These are phyloP conservation scores for Pygmarrhopalites habei DNA, from an alignment of 1,140 invertebrate species.

Conservation along the genomic window DNA sequence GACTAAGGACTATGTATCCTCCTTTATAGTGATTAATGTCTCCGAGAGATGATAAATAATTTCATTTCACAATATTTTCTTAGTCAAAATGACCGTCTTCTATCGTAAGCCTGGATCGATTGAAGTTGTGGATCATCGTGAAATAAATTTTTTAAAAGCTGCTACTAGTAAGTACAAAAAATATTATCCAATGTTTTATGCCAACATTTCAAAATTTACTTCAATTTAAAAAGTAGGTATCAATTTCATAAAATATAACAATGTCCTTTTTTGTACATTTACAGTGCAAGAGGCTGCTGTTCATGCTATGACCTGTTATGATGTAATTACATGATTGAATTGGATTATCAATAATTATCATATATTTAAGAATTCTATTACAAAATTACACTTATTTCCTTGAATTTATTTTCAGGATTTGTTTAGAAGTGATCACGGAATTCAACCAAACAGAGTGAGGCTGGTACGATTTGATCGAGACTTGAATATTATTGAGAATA, in stretches of 20 bases:
- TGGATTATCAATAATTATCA: background rate
- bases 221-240: no score
- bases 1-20: no score
- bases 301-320: conserved; percentile 10
- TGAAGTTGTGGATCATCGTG: background rate
- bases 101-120: conserved; percentile 39
- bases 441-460: conserved; percentile 59
- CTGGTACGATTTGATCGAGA: conserved; percentile 64
- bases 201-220: no score
- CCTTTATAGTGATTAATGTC: no score
- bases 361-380: no score
- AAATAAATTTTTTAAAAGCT: conserved; percentile 20
- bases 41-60: no score
- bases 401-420: conserved; percentile 51
- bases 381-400: conserved; percentile 16
- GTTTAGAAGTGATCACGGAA: conserved; percentile 50
- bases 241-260: no score
- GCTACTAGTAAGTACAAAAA: no score
- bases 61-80: no score
- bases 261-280: no score
- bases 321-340: conserved; percentile 11
- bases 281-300: conserved; percentile 19
- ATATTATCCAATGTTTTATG: no score
- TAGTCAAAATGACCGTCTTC: conserved; percentile 54
- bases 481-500: conserved; percentile 61